Evolutionary conservation across 2,113 vertebrate genomes (phyloP).

Genomic region (Rhinolophus sinicus): DNA sequence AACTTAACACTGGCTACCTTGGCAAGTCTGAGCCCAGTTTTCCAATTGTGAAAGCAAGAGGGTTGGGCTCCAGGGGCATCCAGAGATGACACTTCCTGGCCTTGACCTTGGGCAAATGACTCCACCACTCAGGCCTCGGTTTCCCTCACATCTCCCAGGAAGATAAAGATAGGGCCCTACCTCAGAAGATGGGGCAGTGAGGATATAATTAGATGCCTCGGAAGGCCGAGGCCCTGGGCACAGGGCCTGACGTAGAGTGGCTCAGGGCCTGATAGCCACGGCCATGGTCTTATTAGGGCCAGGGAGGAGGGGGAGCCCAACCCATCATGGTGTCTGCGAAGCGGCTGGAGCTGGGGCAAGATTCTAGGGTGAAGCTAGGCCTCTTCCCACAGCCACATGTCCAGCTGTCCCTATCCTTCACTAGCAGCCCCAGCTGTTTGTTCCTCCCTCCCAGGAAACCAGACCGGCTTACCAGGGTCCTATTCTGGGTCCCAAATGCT

Average conservation of each 20-base stretch:
- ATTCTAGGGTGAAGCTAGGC: constrained; percentile 8
- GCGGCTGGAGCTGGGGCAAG: neutral
- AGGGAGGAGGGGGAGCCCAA: neutral
- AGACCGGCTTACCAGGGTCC: constrained; percentile 16
- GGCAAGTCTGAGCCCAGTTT: neutral
- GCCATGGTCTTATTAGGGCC: constrained; percentile 60
- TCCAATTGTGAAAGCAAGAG: constrained; percentile 29
- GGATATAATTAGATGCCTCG: constrained; percentile 75
- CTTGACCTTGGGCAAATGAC: constrained; percentile 72
- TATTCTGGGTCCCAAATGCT: constrained; percentile 58
- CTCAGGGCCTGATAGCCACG: neutral
- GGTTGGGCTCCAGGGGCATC: neutral
- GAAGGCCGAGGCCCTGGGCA: constrained; percentile 40
- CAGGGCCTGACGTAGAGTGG: neutral
- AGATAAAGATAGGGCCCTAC: constrained; percentile 78
- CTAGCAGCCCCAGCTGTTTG: constrained; percentile 71
- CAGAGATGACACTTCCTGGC: constrained; percentile 54
- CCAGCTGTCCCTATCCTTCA: constrained; percentile 75
- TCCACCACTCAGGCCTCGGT: constrained; percentile 29
- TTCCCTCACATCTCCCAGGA: constrained; percentile 57
- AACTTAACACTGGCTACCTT: neutral
- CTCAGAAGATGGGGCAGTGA: constrained; percentile 66
- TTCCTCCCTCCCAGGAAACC: constrained; percentile 64
- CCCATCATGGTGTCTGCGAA: neutral
- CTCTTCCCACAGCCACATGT: neutral